Percentiles rank a stretch among this genome's conserved stretches.
Evolutionary conservation across 2,888 invertebrate genomes (phyloP).

Genomic region (Hymenopus coronatus): DNA sequence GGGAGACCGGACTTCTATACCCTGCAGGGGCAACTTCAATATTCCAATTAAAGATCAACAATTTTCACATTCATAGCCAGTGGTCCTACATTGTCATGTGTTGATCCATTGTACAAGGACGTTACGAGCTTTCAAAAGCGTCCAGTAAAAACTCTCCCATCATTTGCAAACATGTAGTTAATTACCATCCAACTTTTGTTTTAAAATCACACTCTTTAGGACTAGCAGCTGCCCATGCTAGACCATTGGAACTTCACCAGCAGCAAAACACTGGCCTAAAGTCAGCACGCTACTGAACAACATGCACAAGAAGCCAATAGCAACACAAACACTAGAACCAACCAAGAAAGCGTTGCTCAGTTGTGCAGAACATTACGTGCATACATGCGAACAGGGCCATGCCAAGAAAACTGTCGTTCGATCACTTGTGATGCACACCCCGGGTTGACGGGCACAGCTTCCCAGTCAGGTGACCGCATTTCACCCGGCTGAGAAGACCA

Average conservation of each 20-base stretch:
- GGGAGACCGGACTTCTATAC: neutral
- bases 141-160: too few species aligned
- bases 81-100: too few species aligned
- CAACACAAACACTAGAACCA: neutral
- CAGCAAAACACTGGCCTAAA: too few species aligned
- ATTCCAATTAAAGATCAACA: neutral
- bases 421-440: neutral
- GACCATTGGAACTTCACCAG: too few species aligned
- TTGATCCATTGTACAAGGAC: too few species aligned
- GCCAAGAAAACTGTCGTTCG: neutral
- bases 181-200: too few species aligned
- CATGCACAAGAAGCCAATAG: neutral
- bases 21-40: neutral
- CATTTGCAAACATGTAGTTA: too few species aligned
- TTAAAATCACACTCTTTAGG: too few species aligned
- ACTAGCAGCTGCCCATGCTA: too few species aligned
- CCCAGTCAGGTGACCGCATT: neutral
- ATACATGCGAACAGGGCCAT: neutral
- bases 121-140: too few species aligned
- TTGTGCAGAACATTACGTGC: neutral
- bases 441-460: neutral
- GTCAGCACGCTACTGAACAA: neutral
- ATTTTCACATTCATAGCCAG: neutral
- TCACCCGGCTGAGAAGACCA: neutral
- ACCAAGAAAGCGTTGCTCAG: neutral